These are phyloP conservation scores for Mobula birostris DNA, from an alignment of 2,113 vertebrate species.

Conservation along the genomic window DNA sequence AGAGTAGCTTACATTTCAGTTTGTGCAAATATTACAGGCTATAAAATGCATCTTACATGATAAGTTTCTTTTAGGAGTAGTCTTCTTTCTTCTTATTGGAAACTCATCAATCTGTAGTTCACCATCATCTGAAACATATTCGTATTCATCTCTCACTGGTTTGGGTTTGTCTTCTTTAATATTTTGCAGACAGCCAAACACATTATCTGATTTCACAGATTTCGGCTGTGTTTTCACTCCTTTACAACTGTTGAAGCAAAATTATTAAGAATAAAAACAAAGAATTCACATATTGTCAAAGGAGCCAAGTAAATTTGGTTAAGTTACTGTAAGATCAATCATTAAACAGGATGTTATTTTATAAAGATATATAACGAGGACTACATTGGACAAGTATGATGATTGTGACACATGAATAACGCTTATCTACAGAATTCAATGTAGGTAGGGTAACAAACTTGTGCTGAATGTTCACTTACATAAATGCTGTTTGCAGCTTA, in stretches of 20 bases:
- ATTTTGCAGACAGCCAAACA: constrained; percentile 91
- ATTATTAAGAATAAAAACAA: not conserved
- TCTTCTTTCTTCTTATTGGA: constrained; percentile 95
- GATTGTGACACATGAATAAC: no score
- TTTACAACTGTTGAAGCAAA: constrained; percentile 68
- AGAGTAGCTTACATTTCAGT: not conserved
- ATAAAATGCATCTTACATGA: constrained; percentile 70
- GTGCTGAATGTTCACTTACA: no score
- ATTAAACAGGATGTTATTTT: not conserved
- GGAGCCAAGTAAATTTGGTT: not conserved
- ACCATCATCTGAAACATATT: constrained; percentile 93
- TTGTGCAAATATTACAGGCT: not conserved
- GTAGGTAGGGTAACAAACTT: no score
- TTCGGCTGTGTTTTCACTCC: constrained; percentile 78
- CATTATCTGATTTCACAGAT: constrained; percentile 53
- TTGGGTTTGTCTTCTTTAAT: constrained; percentile 92
- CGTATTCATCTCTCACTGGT: constrained; percentile 88
- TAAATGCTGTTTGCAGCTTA: no score
- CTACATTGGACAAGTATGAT: no score
- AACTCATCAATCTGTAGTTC: constrained; percentile 97
- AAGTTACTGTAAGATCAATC: not conserved
- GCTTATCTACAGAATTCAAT: no score
- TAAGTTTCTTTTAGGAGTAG: constrained; percentile 77
- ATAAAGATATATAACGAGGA: no score
- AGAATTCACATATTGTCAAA: not conserved